These are phyloP conservation scores for Acleris emargana DNA, from an alignment of 2,888 invertebrate species.

Conservation along the genomic window DNA sequence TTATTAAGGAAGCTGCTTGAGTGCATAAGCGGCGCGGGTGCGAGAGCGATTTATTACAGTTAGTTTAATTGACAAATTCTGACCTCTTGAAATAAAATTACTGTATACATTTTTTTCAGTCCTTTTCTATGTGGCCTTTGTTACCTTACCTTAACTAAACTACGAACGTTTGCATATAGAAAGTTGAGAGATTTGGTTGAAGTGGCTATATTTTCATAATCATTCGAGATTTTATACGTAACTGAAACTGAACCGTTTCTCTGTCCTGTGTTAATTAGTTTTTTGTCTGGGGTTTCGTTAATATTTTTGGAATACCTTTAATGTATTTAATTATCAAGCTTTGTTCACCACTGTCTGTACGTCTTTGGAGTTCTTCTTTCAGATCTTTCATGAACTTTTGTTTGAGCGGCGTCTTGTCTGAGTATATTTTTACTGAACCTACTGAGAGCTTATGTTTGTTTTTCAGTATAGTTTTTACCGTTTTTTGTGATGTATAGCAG, in stretches of 20 bases:
- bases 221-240: neutral
- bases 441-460: neutral
- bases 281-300: neutral
- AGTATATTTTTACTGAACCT: neutral
- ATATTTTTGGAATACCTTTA: constrained; percentile 4
- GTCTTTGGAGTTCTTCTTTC: constrained; percentile 1
- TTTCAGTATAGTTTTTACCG: constrained; percentile 11
- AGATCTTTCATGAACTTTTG: neutral
- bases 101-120: too few relatives aligned
- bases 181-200: neutral
- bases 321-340: too few relatives aligned
- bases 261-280: neutral
- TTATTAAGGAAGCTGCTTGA: too few relatives aligned
- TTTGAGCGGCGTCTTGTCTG: constrained; percentile 3
- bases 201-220: neutral
- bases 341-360: neutral
- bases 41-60: too few relatives aligned
- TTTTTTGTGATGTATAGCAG: neutral
- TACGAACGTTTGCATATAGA: neutral
- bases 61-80: too few relatives aligned
- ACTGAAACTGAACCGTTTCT: too few relatives aligned
- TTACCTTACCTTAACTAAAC: neutral
- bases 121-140: too few relatives aligned
- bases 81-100: too few relatives aligned
- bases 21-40: too few relatives aligned